These are phyloP conservation scores for Thunnus albacares DNA, from an alignment of 2,797 vertebrate genomes.

Conservation along the genomic window DNA sequence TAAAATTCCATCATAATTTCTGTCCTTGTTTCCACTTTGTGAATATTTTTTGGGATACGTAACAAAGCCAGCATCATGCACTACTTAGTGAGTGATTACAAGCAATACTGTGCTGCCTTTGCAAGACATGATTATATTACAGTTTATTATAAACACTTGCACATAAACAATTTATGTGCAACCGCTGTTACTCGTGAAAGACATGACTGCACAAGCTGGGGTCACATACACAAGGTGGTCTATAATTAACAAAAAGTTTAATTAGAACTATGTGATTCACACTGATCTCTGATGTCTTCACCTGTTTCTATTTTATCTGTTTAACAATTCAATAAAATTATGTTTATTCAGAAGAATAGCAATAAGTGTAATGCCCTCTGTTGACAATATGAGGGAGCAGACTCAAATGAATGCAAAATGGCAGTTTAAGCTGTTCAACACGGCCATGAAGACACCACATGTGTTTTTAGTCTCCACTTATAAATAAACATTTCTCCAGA, in stretches of 20 bases:
- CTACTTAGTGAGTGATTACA: conserved; percentile 60
- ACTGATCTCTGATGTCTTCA: conserved; percentile 21
- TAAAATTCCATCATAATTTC: conserved; percentile 17
- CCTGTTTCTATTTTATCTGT: conserved; percentile 15
- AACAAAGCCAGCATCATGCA: conserved; percentile 21
- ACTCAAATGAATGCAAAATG: conserved; percentile 76
- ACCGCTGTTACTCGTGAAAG: conserved; percentile 39
- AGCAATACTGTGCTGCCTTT: conserved; percentile 49
- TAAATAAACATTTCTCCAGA: conserved; percentile 86
- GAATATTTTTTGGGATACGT: neutral
- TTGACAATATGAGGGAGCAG: conserved; percentile 77
- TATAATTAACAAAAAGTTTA: conserved; percentile 33
- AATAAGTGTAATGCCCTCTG: conserved; percentile 79
- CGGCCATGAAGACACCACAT: conserved; percentile 78
- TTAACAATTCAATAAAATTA: conserved; percentile 28
- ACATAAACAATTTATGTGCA: conserved; percentile 55
- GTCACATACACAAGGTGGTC: conserved; percentile 32
- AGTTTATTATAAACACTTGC: conserved; percentile 53
- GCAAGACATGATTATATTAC: conserved; percentile 50
- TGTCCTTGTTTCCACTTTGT: conserved; percentile 25
- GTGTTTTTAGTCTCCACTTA: conserved; percentile 85
- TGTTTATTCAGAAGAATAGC: conserved; percentile 44
- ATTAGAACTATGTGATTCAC: conserved; percentile 23
- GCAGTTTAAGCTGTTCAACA: conserved; percentile 61
- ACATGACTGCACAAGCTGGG: conserved; percentile 13